Conservation (phyloP, 2,113 vertebrate genomes). For the Anser cygnoides region DNA sequence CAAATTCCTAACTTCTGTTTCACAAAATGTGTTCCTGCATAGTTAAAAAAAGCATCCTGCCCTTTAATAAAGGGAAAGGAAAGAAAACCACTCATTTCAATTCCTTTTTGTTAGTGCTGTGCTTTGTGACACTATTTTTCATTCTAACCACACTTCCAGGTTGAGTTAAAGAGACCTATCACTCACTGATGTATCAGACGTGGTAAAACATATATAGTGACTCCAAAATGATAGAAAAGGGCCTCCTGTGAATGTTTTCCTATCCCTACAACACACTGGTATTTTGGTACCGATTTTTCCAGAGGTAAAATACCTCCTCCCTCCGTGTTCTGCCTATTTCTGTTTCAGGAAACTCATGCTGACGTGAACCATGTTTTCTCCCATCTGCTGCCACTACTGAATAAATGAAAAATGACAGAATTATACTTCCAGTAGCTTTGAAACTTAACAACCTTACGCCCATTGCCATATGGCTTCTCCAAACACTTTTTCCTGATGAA, state of each 20-base stretch:
- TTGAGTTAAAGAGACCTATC: background rate
- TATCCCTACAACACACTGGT: background rate
- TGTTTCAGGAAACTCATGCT: slow-evolving; percentile 69
- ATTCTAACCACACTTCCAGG: background rate
- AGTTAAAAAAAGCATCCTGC: background rate
- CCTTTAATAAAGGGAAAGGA: background rate
- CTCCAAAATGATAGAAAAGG: background rate
- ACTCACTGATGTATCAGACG: background rate
- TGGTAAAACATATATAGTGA: background rate
- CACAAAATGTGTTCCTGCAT: background rate
- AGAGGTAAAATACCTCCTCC: slow-evolving; percentile 66
- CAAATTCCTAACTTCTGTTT: background rate
- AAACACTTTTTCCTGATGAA: slow-evolving; percentile 65
- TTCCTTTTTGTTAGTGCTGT: background rate
- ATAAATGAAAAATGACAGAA: slow-evolving; percentile 77
- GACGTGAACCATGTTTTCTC: slow-evolving; percentile 73
- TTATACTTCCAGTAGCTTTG: slow-evolving; percentile 70
- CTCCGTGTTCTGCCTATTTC: slow-evolving; percentile 59
- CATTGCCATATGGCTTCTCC: slow-evolving; percentile 70
- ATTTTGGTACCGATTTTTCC: slow-evolving; percentile 55
- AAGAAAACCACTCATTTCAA: background rate
- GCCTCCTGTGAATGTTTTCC: background rate
- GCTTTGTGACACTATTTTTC: background rate
- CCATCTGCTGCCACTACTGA: slow-evolving; percentile 68
- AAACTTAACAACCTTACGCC: slow-evolving; percentile 72